phyloP scores from a whole-genome alignment of 2,888 invertebrate genomes.

The Caenorhabditis sp. region DNA sequence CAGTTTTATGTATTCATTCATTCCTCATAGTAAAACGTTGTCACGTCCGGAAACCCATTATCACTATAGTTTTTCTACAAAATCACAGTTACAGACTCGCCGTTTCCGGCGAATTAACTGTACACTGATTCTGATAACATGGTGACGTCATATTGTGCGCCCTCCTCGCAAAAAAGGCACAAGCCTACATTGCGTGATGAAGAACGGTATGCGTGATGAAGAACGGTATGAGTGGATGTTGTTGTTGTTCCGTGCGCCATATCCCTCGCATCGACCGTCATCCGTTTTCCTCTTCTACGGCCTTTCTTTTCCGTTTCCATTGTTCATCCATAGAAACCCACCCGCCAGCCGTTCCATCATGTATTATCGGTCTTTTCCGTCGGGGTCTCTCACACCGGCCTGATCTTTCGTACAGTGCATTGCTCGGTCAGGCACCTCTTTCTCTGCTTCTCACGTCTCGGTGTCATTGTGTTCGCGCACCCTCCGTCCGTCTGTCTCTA shows the following conservation, averaged over 20 bases:
- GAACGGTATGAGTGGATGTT: slow-evolving; percentile 54
- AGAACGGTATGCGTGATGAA: slow-evolving; percentile 51
- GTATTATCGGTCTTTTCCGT: slow-evolving; percentile 32
- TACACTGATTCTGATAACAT: neutral
- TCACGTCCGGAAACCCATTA: too few relatives aligned
- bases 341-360: slow-evolving; percentile 58
- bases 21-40: too few relatives aligned
- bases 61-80: too few relatives aligned
- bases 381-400: slow-evolving; percentile 23
- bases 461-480: slow-evolving; percentile 59
- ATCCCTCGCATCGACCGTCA: slow-evolving; percentile 52
- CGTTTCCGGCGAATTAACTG: neutral
- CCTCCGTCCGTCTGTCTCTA: slow-evolving; percentile 51
- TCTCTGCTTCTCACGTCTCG: slow-evolving; percentile 33
- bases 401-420: slow-evolving; percentile 38
- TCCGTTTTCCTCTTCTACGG: slow-evolving; percentile 40
- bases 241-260: slow-evolving; percentile 55
- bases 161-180: slow-evolving; percentile 41
- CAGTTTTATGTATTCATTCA: too few relatives aligned
- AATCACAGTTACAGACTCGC: neutral
- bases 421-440: slow-evolving; percentile 30
- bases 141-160: slow-evolving; percentile 9
- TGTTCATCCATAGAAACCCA: slow-evolving; percentile 35
- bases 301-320: slow-evolving; percentile 20
- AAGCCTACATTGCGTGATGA: slow-evolving; percentile 46